Percentiles rank a stretch among this genome's conserved stretches.
phyloP scores from a whole-genome alignment of 2,888 invertebrate species.

The Mimas tiliae region DNA sequence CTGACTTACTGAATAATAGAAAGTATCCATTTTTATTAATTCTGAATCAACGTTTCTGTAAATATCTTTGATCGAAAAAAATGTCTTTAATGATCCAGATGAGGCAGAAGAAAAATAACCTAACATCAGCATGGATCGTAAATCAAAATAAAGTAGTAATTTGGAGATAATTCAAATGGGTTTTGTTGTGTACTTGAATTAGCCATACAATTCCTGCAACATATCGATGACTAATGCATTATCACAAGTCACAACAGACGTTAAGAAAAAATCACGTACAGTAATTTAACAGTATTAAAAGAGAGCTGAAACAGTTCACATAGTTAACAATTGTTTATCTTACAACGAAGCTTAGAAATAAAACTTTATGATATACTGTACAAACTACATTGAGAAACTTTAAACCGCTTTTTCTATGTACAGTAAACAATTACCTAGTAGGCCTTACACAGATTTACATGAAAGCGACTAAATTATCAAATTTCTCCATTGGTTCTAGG shows the following conservation, averaged over 20 bases:
- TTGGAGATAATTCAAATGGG: conserved; percentile 41
- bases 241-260: conserved; percentile 37
- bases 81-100: background rate
- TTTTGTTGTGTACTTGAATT: conserved; percentile 45
- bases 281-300: conserved; percentile 54
- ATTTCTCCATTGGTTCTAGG: conserved; percentile 46
- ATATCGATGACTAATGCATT: conserved; percentile 24
- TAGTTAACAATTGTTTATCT: conserved; percentile 41
- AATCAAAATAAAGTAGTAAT: background rate
- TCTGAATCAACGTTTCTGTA: background rate
- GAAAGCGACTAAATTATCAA: conserved; percentile 37
- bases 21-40: background rate
- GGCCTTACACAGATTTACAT: conserved; percentile 26
- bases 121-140: background rate
- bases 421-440: conserved; percentile 39
- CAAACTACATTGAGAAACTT: conserved; percentile 61
- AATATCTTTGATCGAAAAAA: background rate
- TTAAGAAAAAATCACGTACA: conserved; percentile 49
- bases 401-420: conserved; percentile 57
- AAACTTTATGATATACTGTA: conserved; percentile 49
- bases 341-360: conserved; percentile 52
- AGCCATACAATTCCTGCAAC: conserved; percentile 22
- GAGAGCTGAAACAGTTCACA: conserved; percentile 56
- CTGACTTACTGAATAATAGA: background rate
- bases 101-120: background rate